Evolutionary conservation across 1,140 invertebrate species (phyloP), one percentile per base, ranked within the genome.

Genomic region (Episyrphus balteatus): DNA sequence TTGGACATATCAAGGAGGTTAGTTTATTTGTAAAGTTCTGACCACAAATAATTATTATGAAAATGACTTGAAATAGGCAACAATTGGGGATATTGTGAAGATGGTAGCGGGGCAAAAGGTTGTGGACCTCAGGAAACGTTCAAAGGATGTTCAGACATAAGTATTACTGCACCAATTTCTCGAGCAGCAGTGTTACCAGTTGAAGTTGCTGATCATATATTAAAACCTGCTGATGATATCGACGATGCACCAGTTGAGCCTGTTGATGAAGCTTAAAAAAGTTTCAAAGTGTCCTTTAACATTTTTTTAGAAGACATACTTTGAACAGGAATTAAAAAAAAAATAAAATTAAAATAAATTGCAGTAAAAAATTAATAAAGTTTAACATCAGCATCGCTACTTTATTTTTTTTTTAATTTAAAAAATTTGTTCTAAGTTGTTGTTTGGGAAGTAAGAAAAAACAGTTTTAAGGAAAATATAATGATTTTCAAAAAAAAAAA

Each of bases 101-200:
- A 75, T 47, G 71, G 70, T 11, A 54, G 13, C 9, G 54, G 54
- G 1, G 58, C 52, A 30, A 13, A 75, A 12, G 80, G 79, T 6
- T 82, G 79, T 47, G 80, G 79, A 11, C 58, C 62, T 2, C 81
- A 83, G 57, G 83, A 85, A 62, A 76, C 68, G 2, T 85, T 83
- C 51, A 57, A 75, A 14, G 74, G 74, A 39, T 86, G 83, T 54
- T 74, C 81, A 0, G 83, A 86, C 58, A 72, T 86, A 36, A 53
- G 70, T 5, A 80, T 86, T 5, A 26, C 8, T 26, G 21, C 21
- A 26, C 21, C 21, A 26, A 3, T 3, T 26, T 26, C 21, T 5
- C 21, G 21, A 26, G 8, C 3, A 3, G 3, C 21, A 26, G 21
- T 8, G 3, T 3, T 26, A 8, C 6, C 17, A 38, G 17, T 14